Percentiles rank a stretch among this genome's conserved stretches.
These are phyloP conservation scores for Coremacera marginata DNA, from an alignment of 2,888 invertebrate species.

Conservation along the genomic window DNA sequence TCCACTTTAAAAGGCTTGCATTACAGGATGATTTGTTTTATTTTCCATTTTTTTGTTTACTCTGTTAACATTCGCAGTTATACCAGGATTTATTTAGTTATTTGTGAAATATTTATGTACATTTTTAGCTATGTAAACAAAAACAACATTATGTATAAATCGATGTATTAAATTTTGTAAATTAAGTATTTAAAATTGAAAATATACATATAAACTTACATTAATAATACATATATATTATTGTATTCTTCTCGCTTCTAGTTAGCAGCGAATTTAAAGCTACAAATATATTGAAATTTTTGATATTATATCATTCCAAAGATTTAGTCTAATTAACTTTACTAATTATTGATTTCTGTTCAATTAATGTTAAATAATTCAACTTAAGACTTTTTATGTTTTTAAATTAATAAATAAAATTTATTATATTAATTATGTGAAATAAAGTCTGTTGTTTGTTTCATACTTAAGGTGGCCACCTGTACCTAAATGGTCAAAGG, in stretches of 20 bases:
- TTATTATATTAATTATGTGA: conserved; percentile 50
- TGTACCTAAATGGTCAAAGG: no score
- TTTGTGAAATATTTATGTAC: conserved; percentile 30
- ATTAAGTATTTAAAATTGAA: neutral
- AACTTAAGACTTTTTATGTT: conserved; percentile 59
- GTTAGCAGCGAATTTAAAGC: conserved; percentile 52
- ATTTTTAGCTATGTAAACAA: conserved; percentile 14
- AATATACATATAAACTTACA: conserved; percentile 37
- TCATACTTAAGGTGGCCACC: no score
- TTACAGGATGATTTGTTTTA: neutral
- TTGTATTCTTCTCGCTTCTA: conserved; percentile 57
- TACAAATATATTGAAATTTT: conserved; percentile 53
- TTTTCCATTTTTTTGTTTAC: conserved; percentile 38
- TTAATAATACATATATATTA: conserved; percentile 27
- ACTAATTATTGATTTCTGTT: conserved; percentile 40
- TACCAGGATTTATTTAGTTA: neutral
- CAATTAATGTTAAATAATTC: conserved; percentile 59
- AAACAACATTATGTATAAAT: conserved; percentile 8
- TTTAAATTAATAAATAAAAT: conserved; percentile 61
- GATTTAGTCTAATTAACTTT: conserved; percentile 64
- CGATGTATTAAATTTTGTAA: conserved; percentile 15
- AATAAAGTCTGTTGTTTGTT: neutral
- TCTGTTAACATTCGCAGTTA: neutral
- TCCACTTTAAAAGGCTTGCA: conserved; percentile 13
- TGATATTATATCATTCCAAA: conserved; percentile 63